Conservation (phyloP, 2,797 vertebrate genomes). For the Eulemur mongoz region DNA sequence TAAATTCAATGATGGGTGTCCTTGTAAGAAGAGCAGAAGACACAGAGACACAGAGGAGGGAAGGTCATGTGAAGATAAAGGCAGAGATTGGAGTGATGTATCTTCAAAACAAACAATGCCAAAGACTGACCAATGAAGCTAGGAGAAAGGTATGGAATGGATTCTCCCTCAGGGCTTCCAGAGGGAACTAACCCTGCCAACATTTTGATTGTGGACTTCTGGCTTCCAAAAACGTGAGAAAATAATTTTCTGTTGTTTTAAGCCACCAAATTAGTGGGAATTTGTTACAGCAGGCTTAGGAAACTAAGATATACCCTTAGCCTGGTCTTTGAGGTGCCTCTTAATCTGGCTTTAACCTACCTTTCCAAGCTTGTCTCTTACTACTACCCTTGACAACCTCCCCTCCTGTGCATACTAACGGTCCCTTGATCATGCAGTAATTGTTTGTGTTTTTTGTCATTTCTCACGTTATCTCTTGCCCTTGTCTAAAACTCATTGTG, state of each 20-base stretch:
- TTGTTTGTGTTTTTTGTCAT: not conserved
- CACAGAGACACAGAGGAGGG: not conserved
- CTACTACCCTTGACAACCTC: not conserved
- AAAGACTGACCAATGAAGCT: not conserved
- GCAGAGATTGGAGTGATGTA: not conserved
- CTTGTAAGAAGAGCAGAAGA: not conserved
- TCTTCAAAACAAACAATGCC: not conserved
- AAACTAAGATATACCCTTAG: not conserved
- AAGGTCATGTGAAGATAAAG: not conserved
- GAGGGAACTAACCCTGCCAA: not conserved
- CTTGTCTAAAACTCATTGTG: not conserved
- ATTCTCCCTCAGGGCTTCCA: not conserved
- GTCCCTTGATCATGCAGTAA: not conserved
- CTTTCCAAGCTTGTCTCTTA: not conserved
- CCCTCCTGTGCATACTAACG: not conserved
- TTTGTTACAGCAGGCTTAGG: not conserved
- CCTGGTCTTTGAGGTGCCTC: not conserved
- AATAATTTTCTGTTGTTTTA: not conserved
- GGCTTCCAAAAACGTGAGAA: not conserved
- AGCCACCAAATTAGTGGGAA: not conserved
- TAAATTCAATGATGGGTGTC: not conserved
- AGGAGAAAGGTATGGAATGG: not conserved
- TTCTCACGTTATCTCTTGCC: not conserved
- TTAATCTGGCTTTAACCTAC: not conserved
- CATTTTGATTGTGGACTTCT: not conserved